A percentile compares a stretch with the other conserved stretches of the same genome.
phyloP scores from a whole-genome alignment of 2,113 vertebrate genomes.

The Takifugu flavidus region DNA sequence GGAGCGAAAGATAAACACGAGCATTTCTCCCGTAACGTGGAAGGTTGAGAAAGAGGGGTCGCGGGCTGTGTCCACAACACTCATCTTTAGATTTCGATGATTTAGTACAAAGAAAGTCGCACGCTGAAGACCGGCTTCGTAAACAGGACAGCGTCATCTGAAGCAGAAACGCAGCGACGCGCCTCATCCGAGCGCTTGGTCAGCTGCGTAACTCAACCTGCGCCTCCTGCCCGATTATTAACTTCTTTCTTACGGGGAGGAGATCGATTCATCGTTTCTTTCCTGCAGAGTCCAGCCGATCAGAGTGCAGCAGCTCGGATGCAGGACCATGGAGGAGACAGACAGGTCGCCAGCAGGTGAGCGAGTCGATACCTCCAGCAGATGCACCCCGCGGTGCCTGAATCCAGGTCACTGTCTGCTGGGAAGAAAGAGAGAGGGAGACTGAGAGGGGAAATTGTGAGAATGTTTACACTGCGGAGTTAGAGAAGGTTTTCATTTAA shows the following conservation, averaged over 20 bases:
- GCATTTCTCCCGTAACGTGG: constrained; percentile 30
- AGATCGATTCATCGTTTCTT: constrained; percentile 4
- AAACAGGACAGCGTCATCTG: constrained; percentile 14
- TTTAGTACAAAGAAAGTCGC: constrained; percentile 37
- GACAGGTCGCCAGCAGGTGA: constrained; percentile 77
- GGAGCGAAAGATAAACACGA: constrained; percentile 60
- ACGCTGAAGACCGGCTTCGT: constrained; percentile 26
- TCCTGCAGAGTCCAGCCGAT: constrained; percentile 7
- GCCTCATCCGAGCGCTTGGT: background rate
- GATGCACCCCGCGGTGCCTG: constrained; percentile 28
- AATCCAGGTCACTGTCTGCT: constrained; percentile 20
- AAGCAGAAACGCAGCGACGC: constrained; percentile 4
- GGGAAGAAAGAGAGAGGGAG: background rate
- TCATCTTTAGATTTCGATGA: constrained; percentile 34
- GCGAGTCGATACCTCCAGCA: constrained; percentile 17
- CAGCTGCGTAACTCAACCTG: background rate
- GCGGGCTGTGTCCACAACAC: constrained; percentile 37
- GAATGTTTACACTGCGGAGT: too few relatives aligned
- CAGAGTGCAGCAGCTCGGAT: constrained; percentile 63
- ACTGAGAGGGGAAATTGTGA: background rate
- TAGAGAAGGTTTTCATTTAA: background rate
- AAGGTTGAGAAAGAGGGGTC: constrained; percentile 59
- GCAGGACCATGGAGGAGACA: constrained; percentile 78
- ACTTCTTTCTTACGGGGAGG: constrained; percentile 7
- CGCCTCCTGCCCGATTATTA: background rate